These are phyloP conservation scores for Sceloporus tristichus DNA, from an alignment of 2,113 vertebrate species.

Conservation along the genomic window DNA sequence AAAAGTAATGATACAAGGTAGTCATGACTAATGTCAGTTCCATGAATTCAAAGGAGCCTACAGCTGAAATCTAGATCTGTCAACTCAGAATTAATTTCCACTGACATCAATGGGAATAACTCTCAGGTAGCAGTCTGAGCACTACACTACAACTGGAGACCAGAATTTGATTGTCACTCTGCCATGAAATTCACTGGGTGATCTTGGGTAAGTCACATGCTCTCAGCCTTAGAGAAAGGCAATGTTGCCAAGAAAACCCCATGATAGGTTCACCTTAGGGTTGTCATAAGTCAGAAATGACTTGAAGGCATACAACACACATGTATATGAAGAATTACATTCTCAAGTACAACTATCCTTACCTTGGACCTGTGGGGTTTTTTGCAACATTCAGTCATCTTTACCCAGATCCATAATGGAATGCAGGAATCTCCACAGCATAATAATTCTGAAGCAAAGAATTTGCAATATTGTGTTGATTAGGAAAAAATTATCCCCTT, in stretches of 20 bases:
- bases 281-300: no score
- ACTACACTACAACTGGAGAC: no score
- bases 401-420: not conserved
- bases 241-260: no score
- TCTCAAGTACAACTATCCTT: not conserved
- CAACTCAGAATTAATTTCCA: no score
- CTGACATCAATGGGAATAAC: no score
- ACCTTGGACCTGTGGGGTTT: not conserved
- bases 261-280: no score
- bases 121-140: no score
- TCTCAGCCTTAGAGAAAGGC: no score
- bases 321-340: not conserved
- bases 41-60: not conserved
- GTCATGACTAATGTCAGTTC: not conserved
- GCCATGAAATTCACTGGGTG: no score
- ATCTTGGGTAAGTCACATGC: no score
- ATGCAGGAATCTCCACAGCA: not conserved
- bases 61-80: no score
- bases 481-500: not conserved
- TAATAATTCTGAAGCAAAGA: not conserved
- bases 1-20: not conserved
- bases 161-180: not conserved
- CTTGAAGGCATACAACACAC: no score
- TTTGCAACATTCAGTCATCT: not conserved
- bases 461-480: not conserved